These are phyloP conservation scores for Agrochola circellaris DNA, from an alignment of 2,888 invertebrate genomes.

Conservation along the genomic window DNA sequence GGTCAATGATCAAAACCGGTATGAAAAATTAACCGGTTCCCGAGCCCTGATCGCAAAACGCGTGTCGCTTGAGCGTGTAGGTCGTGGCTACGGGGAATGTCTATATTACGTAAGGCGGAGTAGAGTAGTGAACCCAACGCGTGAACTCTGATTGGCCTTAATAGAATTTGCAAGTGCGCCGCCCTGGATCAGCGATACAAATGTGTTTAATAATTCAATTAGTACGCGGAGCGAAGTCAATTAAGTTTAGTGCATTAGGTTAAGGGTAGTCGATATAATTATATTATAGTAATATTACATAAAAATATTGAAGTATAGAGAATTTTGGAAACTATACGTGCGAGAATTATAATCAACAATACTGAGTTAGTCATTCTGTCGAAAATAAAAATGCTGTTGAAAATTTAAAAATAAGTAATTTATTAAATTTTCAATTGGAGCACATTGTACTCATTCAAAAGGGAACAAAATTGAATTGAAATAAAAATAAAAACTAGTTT, in stretches of 20 bases:
- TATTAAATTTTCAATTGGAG: too few species aligned
- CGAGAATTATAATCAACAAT: too few species aligned
- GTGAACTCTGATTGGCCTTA: conserved; percentile 44
- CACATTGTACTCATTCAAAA: too few species aligned
- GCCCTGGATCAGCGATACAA: not conserved
- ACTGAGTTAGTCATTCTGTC: too few species aligned
- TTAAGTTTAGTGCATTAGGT: conserved; percentile 31
- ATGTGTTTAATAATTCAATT: conserved; percentile 42
- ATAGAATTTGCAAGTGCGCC: conserved; percentile 46
- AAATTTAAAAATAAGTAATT: too few species aligned
- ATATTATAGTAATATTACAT: not conserved
- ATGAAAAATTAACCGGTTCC: too few species aligned
- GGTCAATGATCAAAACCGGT: too few species aligned
- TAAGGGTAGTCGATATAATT: not conserved
- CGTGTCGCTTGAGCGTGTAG: not conserved
- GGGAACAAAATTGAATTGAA: too few species aligned
- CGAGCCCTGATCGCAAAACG: not conserved
- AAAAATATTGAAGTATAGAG: not conserved
- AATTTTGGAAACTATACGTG: too few species aligned
- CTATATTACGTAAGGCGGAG: not conserved
- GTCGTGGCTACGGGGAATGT: not conserved
- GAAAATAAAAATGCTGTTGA: too few species aligned
- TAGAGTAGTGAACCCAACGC: conserved; percentile 16
- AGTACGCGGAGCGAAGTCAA: not conserved
- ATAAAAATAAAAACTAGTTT: too few species aligned